Conservation (phyloP, 1,140 invertebrate genomes). For the Eumeta japonica region DNA sequence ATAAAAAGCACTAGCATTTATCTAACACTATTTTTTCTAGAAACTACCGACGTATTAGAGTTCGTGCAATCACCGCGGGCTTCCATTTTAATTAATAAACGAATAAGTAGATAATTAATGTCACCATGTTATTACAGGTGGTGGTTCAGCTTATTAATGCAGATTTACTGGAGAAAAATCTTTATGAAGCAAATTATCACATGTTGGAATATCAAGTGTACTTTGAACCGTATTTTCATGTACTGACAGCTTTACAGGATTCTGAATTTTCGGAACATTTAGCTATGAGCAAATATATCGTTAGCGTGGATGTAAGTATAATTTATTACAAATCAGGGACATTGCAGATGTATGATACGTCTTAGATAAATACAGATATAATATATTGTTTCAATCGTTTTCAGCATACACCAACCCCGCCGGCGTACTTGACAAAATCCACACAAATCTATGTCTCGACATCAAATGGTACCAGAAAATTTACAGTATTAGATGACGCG, state of each 20-base stretch:
- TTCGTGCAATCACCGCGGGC: too few species aligned
- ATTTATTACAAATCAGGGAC: too few species aligned
- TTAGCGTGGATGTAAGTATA: slow-evolving; percentile 52
- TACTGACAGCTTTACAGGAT: slow-evolving; percentile 62
- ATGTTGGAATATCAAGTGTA: slow-evolving; percentile 70
- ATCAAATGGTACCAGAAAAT: slow-evolving; percentile 2
- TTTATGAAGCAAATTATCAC: slow-evolving; percentile 41
- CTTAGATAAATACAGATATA: too few species aligned
- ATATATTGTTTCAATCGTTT: slow-evolving; percentile 27
- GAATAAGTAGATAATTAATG: too few species aligned
- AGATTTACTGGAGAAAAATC: slow-evolving; percentile 30
- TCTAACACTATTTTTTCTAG: too few species aligned
- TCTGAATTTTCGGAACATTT: slow-evolving; percentile 56
- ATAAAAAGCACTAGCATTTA: too few species aligned
- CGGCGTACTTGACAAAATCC: slow-evolving; percentile 15
- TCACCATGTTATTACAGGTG: slow-evolving; percentile 47
- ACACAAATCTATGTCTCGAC: too few species aligned
- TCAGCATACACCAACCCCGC: slow-evolving; percentile 53
- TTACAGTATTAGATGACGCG: slow-evolving; percentile 22
- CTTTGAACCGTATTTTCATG: slow-evolving; percentile 68
- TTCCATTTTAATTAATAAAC: too few species aligned
- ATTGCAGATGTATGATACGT: too few species aligned
- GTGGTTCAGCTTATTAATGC: slow-evolving; percentile 48
- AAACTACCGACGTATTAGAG: too few species aligned
- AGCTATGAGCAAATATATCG: slow-evolving; percentile 66